phyloP scores from a whole-genome alignment of 2,888 invertebrate species.

The Sphaerophoria rueppellii region DNA sequence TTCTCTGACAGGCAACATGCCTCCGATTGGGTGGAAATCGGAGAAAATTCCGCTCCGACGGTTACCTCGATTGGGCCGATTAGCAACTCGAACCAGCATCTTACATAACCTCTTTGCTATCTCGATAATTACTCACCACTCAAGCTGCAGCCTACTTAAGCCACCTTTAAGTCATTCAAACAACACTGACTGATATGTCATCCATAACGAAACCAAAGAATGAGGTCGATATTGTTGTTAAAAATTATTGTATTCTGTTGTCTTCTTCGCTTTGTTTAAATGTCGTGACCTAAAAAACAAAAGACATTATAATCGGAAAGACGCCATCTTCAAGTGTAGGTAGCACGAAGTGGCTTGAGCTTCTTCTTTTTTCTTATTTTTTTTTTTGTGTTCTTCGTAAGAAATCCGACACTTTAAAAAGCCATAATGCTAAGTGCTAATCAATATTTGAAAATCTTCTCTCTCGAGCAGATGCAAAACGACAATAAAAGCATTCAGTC shows the following conservation, averaged over 20 bases:
- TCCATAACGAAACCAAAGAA: constrained; percentile 5
- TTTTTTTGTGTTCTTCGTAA: neutral
- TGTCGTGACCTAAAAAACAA: constrained; percentile 65
- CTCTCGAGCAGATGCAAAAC: constrained; percentile 39
- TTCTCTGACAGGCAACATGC: no score
- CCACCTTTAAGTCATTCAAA: constrained; percentile 42
- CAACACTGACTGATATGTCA: constrained; percentile 28
- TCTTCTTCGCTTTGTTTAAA: constrained; percentile 29
- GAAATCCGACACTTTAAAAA: constrained; percentile 17
- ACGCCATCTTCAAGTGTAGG: constrained; percentile 31
- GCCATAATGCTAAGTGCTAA: constrained; percentile 60
- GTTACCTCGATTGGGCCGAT: no score
- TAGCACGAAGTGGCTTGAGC: constrained; percentile 34
- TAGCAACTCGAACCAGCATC: constrained; percentile 22
- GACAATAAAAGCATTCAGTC: constrained; percentile 34
- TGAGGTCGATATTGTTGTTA: constrained; percentile 43
- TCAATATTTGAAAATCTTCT: constrained; percentile 68
- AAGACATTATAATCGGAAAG: constrained; percentile 18
- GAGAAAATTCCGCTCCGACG: no score
- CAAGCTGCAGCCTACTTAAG: constrained; percentile 3
- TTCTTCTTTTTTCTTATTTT: constrained; percentile 26
- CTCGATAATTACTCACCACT: constrained; percentile 21
- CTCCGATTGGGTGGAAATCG: no score
- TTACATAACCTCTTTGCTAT: constrained; percentile 33
- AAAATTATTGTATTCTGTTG: neutral